Evolutionary conservation across 2,888 invertebrate genomes (phyloP).

Genomic region (Cyclophora albipunctata): DNA sequence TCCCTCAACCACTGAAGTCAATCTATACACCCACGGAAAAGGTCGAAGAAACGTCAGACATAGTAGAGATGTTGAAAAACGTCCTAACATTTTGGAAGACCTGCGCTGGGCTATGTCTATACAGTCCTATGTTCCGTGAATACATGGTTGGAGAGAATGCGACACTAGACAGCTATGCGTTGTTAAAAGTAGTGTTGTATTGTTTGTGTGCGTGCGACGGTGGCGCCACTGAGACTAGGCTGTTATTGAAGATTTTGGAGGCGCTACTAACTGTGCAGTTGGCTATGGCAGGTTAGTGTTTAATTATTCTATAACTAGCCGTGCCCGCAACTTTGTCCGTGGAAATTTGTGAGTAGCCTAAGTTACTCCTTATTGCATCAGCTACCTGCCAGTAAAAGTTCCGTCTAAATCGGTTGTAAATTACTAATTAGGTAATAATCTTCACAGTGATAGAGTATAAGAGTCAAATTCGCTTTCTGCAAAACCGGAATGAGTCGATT

Average conservation of each 20-base stretch:
- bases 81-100: slow-evolving; percentile 69
- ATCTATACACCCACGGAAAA: slow-evolving; percentile 23
- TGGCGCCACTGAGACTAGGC: slow-evolving; percentile 33
- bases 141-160: slow-evolving; percentile 52
- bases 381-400: no score
- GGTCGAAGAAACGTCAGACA: slow-evolving; percentile 33
- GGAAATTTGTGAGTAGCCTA: no score
- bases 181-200: slow-evolving; percentile 52
- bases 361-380: no score
- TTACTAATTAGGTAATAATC: no score
- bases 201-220: slow-evolving; percentile 34
- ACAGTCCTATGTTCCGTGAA: slow-evolving; percentile 72
- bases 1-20: slow-evolving; percentile 29
- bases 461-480: no score
- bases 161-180: slow-evolving; percentile 48
- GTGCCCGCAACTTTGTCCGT: no score
- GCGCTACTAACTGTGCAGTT: slow-evolving; percentile 63
- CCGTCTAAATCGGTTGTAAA: no score
- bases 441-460: no score
- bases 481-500: no score
- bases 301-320: no score
- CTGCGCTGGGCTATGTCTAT: slow-evolving; percentile 67
- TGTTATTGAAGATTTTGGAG: slow-evolving; percentile 55
- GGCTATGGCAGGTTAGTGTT: slow-evolving; percentile 52
- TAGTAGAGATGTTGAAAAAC: slow-evolving; percentile 52